Percentiles rank a stretch among this genome's conserved stretches.
Evolutionary conservation across 2,888 invertebrate species (phyloP).

Genomic region (Drosophila rubida): DNA sequence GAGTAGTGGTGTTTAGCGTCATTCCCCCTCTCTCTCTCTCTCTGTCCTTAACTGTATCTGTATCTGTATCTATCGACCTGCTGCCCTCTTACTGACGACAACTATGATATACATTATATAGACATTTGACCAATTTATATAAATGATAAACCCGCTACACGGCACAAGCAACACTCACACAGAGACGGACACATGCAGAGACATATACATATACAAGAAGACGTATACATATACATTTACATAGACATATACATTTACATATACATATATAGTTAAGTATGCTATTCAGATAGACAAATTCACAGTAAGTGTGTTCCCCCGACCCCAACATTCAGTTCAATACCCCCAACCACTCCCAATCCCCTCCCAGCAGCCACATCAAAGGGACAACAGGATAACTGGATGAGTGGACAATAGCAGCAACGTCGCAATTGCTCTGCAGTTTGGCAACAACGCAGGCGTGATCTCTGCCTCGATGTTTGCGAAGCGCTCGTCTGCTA

Average conservation of each 20-base stretch:
- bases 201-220: slow-evolving; percentile 1
- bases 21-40: background rate
- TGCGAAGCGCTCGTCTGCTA: slow-evolving; percentile 31
- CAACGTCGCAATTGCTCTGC: slow-evolving; percentile 42
- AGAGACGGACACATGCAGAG: slow-evolving; percentile 1
- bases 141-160: slow-evolving; percentile 44
- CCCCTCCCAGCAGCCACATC: too few species aligned
- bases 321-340: slow-evolving; percentile 27
- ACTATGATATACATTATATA: slow-evolving; percentile 34
- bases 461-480: slow-evolving; percentile 25
- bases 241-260: slow-evolving; percentile 23
- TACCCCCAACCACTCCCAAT: too few species aligned
- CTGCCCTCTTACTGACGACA: slow-evolving; percentile 53
- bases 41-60: background rate
- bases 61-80: slow-evolving; percentile 23
- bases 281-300: slow-evolving; percentile 44
- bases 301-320: slow-evolving; percentile 48
- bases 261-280: slow-evolving; percentile 44
- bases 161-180: slow-evolving; percentile 10
- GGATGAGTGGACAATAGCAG: too few species aligned
- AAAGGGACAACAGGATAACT: background rate
- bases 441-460: slow-evolving; percentile 29
- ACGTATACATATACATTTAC: slow-evolving; percentile 10
- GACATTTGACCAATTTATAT: slow-evolving; percentile 59
- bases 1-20: slow-evolving; percentile 84